Base-by-base conservation (phyloP, 1,140 invertebrate species). In the Sogatella furcifera region DNA sequence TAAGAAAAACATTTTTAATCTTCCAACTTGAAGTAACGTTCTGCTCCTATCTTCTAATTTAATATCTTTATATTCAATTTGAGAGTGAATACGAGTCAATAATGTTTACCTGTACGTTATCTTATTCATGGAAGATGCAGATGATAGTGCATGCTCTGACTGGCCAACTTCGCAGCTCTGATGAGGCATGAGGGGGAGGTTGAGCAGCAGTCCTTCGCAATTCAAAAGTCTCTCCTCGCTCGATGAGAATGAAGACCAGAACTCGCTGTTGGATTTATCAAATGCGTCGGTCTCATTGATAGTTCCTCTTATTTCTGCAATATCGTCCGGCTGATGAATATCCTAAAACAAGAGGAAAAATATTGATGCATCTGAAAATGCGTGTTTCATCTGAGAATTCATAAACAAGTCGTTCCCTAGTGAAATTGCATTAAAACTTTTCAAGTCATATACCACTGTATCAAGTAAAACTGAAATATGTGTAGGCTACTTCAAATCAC, bases 211-310 rank as follows among this genome's bases (percentile, higher is more conserved):
- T 3, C 87, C 87, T 34, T 81, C 81, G 65, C 87, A 90, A 62
- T 85, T 81, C 4, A 87, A 70, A 2, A 90, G 72, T 2, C 84
- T 81, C 68, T 89, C 87, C 67, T 89, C 87, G 42, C 84, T 86
- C 64, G 81, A 84, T 14, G 84, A 87, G 72, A 88, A 89, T 0
- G 85, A 88, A 0, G 86, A 88, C 82, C 84, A 87, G 68, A 86
- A 86, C 69, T 90, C 86, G 0, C 85, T 87, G 63, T 85, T 82
- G 58, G 82, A 83, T 71, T 80, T 80, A 64, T 86, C 84, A 63
- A 84, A 80, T 6, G 78, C 66, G 0, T 77, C 80, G 0, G 80
- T 83, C 66, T 85, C 79, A 67, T 82, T 83, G 1, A 85, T 67
- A 4, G 71, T 72, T 0, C 77, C 77, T 61, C 81, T 77, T 64